phyloP scores from a whole-genome alignment of 1,140 invertebrate genomes.

The Atta cephalotes region DNA sequence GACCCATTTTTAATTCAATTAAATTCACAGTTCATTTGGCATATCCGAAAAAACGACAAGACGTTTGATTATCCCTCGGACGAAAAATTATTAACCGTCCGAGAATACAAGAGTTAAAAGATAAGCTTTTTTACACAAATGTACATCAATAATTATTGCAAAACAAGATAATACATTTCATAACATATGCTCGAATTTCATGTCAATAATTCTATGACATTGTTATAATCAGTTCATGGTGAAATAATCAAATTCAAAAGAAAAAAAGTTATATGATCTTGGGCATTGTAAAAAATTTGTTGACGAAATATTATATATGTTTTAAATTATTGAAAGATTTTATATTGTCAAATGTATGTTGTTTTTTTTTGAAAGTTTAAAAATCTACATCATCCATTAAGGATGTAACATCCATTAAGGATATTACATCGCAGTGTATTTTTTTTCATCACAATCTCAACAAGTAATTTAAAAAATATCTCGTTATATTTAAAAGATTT shows the following conservation, averaged over 20 bases:
- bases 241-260: neutral
- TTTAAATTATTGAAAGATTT: neutral
- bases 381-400: neutral
- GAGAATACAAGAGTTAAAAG: neutral
- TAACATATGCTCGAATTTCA: slow-evolving; percentile 27
- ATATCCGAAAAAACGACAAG: neutral
- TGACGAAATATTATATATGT: neutral
- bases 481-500: neutral
- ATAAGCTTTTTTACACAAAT: neutral
- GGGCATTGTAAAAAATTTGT: neutral
- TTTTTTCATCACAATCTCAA: neutral
- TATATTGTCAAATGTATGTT: neutral
- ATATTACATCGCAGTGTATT: neutral
- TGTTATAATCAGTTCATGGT: neutral
- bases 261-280: neutral
- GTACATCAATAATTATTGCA: slow-evolving; percentile 16
- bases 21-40: slow-evolving; percentile 31
- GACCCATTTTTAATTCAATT: slow-evolving; percentile 41
- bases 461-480: neutral
- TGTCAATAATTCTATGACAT: neutral
- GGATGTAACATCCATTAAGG: neutral
- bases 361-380: neutral
- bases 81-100: neutral
- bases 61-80: slow-evolving; percentile 17
- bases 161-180: slow-evolving; percentile 1